Evolutionary conservation across 2,888 invertebrate species (phyloP).

Genomic region (Seira ritae): DNA sequence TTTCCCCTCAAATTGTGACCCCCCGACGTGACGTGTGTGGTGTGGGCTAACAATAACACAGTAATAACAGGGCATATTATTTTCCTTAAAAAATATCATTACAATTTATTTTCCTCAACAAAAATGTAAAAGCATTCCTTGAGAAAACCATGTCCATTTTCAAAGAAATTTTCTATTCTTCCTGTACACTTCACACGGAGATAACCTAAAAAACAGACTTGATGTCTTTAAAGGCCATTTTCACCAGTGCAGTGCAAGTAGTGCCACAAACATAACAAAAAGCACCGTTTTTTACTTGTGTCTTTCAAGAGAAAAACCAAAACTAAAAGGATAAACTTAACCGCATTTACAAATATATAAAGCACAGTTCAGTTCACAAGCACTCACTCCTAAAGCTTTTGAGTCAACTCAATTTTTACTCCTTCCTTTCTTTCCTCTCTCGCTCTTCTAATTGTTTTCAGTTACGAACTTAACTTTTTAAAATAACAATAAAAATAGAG

Average conservation of each 20-base stretch:
- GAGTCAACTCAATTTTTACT: conserved; percentile 13
- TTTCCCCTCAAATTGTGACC: conserved; percentile 25
- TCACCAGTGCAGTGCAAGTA: neutral
- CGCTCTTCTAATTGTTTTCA: neutral
- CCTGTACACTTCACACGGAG: conserved; percentile 5
- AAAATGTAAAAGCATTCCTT: conserved; percentile 6
- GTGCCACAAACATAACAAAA: neutral
- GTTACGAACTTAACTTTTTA: neutral
- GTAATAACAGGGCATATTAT: conserved; percentile 14
- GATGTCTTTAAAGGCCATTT: conserved; percentile 7
- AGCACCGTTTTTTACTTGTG: neutral
- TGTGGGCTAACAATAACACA: conserved; percentile 30
- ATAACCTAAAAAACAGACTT: conserved; percentile 19
- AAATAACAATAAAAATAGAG: conserved; percentile 13
- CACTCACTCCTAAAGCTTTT: neutral
- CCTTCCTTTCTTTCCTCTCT: neutral
- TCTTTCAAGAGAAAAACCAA: neutral
- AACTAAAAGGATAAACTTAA: conserved; percentile 13
- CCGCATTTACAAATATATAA: neutral
- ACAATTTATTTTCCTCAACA: conserved; percentile 12
- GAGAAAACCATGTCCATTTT: conserved; percentile 19
- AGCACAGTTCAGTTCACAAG: conserved; percentile 13
- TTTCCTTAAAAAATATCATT: conserved; percentile 16
- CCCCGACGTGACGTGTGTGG: conserved; percentile 49
- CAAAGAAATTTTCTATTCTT: conserved; percentile 2